Evolutionary conservation across 2,797 vertebrate genomes (phyloP), one percentile per base, ranked within the genome.

Genomic region (Podarcis lilfordi): DNA sequence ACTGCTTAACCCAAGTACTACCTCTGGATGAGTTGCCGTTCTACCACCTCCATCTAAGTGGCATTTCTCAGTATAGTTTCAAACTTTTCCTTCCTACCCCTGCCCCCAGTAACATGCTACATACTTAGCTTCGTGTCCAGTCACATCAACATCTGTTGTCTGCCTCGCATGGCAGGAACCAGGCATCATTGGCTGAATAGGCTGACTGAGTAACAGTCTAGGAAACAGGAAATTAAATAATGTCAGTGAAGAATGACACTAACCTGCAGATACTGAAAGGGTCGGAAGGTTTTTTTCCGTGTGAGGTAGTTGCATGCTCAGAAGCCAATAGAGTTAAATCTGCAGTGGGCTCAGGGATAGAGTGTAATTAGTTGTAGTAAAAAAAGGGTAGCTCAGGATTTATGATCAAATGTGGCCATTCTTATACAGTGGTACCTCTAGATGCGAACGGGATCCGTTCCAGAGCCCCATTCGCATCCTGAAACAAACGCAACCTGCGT

Each of bases 111-210:
- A n/a, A 23, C 32, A 80, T 64, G 45, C 37, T 74, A 96, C 97
- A 2, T 97, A 98, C 97, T 97, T 97, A 93, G 95, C 89, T 89
- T 95, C 97, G 85, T 94, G 95, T 94, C 94, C 96, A 0, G 92
- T 91, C 91, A 95, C 84, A 92, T 91, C 88, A 94, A 95, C 93
- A 89, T 97, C 96, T 4, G 96, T 91, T 68, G 96, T 77, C 76
- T 95, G 96, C 95, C 97, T 96, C 32, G 96, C 92, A 0, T 96
- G 96, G 29, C 97, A 97, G 86, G 97, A 96, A 7, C 92, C 96
- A 1, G 97, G 97, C 96, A 97, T 97, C 97, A 98, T 97, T 90
- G 97, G 97, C 89, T 98, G 97, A 91, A 98, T 97, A 35, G 97
- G 97, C 86, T 97, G 97, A 92, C 97, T 98, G 77, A 98, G 96